Percentiles rank a stretch among this genome's conserved stretches.
These are phyloP conservation scores for Gasteruption jaculator DNA, from an alignment of 2,888 invertebrate species.

Conservation along the genomic window DNA sequence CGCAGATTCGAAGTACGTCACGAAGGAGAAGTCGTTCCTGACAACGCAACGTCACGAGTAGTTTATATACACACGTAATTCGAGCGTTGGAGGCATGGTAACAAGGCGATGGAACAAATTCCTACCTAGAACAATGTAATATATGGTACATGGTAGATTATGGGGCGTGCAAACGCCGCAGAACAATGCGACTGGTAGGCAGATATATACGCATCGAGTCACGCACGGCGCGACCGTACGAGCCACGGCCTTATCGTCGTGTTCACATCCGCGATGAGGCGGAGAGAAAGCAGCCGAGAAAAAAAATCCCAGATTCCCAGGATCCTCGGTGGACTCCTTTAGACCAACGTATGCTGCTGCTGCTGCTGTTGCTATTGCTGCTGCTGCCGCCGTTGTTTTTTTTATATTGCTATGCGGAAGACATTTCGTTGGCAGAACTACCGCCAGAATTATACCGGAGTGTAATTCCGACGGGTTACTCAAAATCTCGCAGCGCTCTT, in stretches of 20 bases:
- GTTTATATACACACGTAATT: no score
- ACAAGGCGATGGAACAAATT: slow-evolving; percentile 33
- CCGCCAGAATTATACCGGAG: no score
- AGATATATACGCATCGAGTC: slow-evolving; percentile 26
- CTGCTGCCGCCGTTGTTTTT: no score
- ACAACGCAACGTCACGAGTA: no score
- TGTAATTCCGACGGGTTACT: no score
- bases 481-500: no score
- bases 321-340: slow-evolving; percentile 35
- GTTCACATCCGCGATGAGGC: slow-evolving; percentile 41
- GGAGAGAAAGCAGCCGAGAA: slow-evolving; percentile 29
- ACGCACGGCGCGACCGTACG: slow-evolving; percentile 32
- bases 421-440: slow-evolving; percentile 17
- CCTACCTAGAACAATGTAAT: slow-evolving; percentile 40
- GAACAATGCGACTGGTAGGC: slow-evolving; percentile 32
- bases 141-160: slow-evolving; percentile 33
- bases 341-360: slow-evolving; percentile 17
- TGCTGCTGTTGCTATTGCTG: no score
- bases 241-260: slow-evolving; percentile 39
- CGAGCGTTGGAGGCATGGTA: no score
- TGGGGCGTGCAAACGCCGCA: slow-evolving; percentile 35
- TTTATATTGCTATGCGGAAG: slow-evolving; percentile 32
- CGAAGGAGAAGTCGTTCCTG: no score
- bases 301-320: slow-evolving; percentile 47
- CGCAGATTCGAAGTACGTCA: no score